phyloP scores from a whole-genome alignment of 2,888 invertebrate species.

The Metalampra italica region DNA sequence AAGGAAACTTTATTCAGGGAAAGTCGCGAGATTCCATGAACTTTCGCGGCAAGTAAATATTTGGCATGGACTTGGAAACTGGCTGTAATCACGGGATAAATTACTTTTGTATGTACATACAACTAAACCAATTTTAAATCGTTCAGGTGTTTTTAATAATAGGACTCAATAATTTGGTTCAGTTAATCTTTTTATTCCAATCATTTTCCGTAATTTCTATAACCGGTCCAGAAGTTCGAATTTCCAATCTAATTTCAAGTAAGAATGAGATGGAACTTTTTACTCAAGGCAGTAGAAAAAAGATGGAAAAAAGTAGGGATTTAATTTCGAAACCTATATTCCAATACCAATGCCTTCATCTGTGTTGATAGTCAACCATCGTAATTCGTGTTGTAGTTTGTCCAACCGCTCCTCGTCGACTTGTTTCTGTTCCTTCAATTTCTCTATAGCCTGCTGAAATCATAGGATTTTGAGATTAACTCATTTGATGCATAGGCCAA shows the following conservation, averaged over 20 bases:
- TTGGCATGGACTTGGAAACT: not conserved
- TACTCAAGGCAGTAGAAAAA: too few relatives aligned
- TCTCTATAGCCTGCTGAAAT: not conserved
- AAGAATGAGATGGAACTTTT: too few relatives aligned
- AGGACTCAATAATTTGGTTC: too few relatives aligned
- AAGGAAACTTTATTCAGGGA: not conserved
- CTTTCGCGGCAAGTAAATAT: not conserved
- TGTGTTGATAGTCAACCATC: slow-evolving; percentile 19
- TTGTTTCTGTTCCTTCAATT: not conserved
- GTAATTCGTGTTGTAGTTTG: slow-evolving; percentile 14
- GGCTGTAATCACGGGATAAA: not conserved
- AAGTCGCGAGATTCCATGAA: not conserved
- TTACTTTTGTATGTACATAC: not conserved
- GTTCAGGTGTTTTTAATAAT: too few relatives aligned
- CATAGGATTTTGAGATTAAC: not conserved
- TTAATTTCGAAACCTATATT: not conserved
- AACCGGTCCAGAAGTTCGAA: too few relatives aligned
- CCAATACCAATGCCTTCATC: slow-evolving; percentile 14
- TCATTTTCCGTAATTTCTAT: too few relatives aligned
- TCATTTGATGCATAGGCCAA: not conserved
- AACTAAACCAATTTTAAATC: too few relatives aligned
- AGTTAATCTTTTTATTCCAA: too few relatives aligned
- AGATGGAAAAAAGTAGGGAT: too few relatives aligned
- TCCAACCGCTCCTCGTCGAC: slow-evolving; percentile 11
- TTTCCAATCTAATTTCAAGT: too few relatives aligned